These are phyloP conservation scores for Eolophus roseicapilla DNA, from an alignment of 2,113 vertebrate genomes.

Conservation along the genomic window DNA sequence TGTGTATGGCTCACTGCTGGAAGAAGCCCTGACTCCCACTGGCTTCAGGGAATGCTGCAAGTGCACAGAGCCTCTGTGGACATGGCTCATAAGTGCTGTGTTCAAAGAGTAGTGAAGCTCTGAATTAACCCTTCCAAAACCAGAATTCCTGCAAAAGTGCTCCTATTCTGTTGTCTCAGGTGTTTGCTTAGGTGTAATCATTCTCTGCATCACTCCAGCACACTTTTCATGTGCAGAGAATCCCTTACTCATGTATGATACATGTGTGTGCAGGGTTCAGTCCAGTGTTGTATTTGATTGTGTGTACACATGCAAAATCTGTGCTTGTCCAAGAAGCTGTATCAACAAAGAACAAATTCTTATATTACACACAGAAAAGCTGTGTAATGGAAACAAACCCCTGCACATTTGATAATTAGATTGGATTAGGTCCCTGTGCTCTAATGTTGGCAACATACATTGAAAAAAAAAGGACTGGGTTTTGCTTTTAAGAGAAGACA, in stretches of 20 bases:
- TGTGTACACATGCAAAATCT: background rate
- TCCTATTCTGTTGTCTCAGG: background rate
- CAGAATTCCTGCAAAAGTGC: background rate
- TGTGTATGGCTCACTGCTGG: background rate
- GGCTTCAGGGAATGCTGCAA: background rate
- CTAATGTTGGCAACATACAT: background rate
- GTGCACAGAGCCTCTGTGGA: background rate
- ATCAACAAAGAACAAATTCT: background rate
- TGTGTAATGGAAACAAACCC: background rate
- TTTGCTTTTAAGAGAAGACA: background rate
- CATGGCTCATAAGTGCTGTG: background rate
- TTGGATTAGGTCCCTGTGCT: background rate
- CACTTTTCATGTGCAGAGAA: background rate
- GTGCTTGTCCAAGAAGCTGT: background rate
- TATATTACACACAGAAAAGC: background rate
- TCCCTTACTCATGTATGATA: fast-evolving
- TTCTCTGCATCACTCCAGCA: background rate
- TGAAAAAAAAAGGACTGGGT: background rate
- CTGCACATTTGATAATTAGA: background rate
- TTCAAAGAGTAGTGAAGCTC: background rate
- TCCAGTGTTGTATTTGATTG: background rate
- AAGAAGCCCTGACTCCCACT: background rate
- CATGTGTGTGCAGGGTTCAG: background rate
- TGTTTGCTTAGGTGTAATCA: background rate
- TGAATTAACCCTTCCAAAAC: conserved; percentile 7